These are phyloP conservation scores for Marmota flaviventris DNA, from an alignment of 2,113 vertebrate species.

Conservation along the genomic window DNA sequence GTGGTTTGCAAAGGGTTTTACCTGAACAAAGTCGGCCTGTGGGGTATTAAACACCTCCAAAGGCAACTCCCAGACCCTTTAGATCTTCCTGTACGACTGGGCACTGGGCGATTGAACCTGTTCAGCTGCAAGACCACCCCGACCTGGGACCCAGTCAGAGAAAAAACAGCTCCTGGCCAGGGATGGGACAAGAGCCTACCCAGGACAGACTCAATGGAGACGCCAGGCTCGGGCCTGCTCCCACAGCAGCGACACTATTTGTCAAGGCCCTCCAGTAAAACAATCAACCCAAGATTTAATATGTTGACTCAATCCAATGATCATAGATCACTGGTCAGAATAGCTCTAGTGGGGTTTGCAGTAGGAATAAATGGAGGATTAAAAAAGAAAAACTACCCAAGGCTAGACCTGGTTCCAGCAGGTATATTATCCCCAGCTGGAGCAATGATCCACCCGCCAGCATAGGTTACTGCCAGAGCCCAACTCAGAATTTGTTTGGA, in stretches of 20 bases:
- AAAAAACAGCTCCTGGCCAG: not conserved
- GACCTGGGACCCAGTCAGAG: not conserved
- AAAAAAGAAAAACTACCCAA: not conserved
- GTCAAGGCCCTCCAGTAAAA: slow-evolving; percentile 78
- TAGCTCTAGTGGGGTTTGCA: slow-evolving; percentile 15
- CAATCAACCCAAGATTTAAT: slow-evolving; percentile 80
- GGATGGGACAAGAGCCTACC: not conserved
- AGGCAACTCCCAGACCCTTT: slow-evolving; percentile 77
- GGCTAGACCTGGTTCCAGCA: not conserved
- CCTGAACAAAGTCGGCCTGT: slow-evolving; percentile 89
- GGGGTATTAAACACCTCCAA: slow-evolving; percentile 87
- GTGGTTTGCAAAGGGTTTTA: slow-evolving; percentile 89
- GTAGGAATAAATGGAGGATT: slow-evolving; percentile 43
- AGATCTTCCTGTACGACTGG: slow-evolving; percentile 77
- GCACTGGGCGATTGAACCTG: slow-evolving; percentile 78
- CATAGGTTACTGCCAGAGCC: not conserved
- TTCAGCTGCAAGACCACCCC: slow-evolving; percentile 74
- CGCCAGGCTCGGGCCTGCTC: not conserved
- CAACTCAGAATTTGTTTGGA: not conserved
- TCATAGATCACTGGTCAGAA: slow-evolving; percentile 68
- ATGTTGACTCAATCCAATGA: slow-evolving; percentile 78
- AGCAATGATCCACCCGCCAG: not conserved
- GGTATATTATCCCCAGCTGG: not conserved
- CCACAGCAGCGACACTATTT: slow-evolving; percentile 45
- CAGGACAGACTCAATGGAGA: not conserved